Percentiles rank a stretch among this genome's conserved stretches.
These are phyloP conservation scores for Sisyra nigra DNA, from an alignment of 2,888 invertebrate species.

Conservation along the genomic window DNA sequence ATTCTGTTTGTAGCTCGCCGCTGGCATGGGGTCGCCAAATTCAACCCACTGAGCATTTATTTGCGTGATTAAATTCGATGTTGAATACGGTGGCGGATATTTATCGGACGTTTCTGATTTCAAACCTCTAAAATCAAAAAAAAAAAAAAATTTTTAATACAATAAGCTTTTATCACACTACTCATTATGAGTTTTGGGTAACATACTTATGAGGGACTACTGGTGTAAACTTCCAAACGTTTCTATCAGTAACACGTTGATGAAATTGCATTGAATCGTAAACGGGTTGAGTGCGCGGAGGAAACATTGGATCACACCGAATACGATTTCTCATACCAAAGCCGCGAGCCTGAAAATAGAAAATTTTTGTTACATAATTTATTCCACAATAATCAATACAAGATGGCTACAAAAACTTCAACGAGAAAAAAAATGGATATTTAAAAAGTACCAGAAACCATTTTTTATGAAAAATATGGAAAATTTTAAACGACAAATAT, in stretches of 20 bases:
- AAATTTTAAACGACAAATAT: too few relatives aligned
- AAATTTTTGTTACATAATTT: too few relatives aligned
- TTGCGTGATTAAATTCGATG: constrained; percentile 21
- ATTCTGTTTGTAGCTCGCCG: constrained; percentile 22
- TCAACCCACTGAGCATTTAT: constrained; percentile 18
- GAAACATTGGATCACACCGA: constrained; percentile 12
- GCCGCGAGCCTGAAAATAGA: constrained; percentile 11
- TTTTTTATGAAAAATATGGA: too few relatives aligned
- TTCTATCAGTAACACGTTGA: constrained; percentile 8
- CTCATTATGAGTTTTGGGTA: too few relatives aligned
- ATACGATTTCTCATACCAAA: constrained; percentile 13
- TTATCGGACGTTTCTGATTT: constrained; percentile 20
- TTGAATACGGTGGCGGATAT: constrained; percentile 18
- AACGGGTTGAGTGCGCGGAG: constrained; percentile 13
- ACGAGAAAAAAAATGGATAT: too few relatives aligned
- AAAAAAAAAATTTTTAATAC: not conserved
- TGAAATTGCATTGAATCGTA: constrained; percentile 16
- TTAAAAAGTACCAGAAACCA: too few relatives aligned
- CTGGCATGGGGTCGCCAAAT: constrained; percentile 18
- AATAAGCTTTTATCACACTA: too few relatives aligned
- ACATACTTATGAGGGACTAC: constrained; percentile 1
- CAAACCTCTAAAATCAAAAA: constrained; percentile 20
- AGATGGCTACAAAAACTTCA: too few relatives aligned
- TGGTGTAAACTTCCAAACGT: not conserved
- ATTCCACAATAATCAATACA: too few relatives aligned